phyloP scores from a whole-genome alignment of 2,797 vertebrate genomes.

The Rachycentron canadum region DNA sequence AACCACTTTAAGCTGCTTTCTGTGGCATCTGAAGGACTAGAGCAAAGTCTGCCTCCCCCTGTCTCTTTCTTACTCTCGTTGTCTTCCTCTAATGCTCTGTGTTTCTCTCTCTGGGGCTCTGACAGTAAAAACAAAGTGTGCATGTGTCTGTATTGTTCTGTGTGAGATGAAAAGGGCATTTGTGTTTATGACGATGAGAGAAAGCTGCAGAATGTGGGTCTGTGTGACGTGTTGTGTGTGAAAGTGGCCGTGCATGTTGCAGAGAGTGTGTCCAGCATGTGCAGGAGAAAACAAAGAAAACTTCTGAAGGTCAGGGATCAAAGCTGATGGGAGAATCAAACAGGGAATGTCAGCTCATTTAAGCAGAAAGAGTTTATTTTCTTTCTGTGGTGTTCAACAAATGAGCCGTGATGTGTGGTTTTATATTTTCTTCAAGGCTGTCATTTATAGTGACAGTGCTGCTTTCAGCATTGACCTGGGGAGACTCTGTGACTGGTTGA shows the following conservation, averaged over 20 bases:
- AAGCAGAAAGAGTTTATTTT: background rate
- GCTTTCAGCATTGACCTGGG: background rate
- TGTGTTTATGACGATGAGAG: conserved; percentile 5
- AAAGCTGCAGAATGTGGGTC: background rate
- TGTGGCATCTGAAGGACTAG: conserved; percentile 54
- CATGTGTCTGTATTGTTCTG: conserved; percentile 18
- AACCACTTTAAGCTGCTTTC: conserved; percentile 79
- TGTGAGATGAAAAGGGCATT: conserved; percentile 22
- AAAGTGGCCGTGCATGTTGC: background rate
- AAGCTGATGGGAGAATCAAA: background rate
- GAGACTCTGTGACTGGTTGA: background rate
- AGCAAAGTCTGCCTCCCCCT: conserved; percentile 55
- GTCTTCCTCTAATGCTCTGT: conserved; percentile 22
- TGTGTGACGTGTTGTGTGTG: conserved; percentile 1
- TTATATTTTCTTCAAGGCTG: no score
- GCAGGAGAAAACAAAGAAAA: background rate
- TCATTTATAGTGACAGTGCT: background rate
- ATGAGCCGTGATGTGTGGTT: background rate
- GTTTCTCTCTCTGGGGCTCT: conserved; percentile 32
- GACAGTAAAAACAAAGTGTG: conserved; percentile 12
- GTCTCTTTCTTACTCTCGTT: conserved; percentile 34
- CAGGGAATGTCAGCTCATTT: background rate
- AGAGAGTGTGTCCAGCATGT: background rate
- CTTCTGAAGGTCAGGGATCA: conserved; percentile 8
- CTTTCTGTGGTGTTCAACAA: background rate